These are phyloP conservation scores for Bucco capensis DNA, from an alignment of 2,113 vertebrate genomes.

Conservation along the genomic window DNA sequence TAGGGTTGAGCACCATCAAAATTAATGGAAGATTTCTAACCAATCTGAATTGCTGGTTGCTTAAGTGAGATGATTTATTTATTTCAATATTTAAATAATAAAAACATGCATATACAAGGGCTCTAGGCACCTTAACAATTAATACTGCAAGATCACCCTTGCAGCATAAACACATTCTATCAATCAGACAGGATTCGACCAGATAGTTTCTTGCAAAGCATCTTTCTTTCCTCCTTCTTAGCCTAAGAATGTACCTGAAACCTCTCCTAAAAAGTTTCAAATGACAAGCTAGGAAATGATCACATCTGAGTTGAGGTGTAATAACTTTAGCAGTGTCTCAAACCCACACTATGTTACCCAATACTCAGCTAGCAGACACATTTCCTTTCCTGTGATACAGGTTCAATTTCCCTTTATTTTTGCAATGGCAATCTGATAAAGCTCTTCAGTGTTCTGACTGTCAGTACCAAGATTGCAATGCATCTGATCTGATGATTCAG, in stretches of 20 bases:
- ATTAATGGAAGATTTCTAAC: slow-evolving; percentile 41
- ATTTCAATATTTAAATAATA: slow-evolving; percentile 65
- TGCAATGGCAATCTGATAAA: neutral
- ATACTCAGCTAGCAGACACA: neutral
- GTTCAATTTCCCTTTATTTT: neutral
- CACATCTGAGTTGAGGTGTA: neutral
- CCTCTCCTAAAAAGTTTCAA: neutral
- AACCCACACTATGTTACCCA: neutral
- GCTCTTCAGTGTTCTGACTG: neutral
- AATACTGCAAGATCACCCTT: slow-evolving; percentile 44
- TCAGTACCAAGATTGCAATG: neutral
- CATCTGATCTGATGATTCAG: neutral
- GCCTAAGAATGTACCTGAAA: neutral
- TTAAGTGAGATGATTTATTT: slow-evolving; percentile 61
- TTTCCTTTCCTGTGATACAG: neutral
- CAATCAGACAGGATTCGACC: neutral
- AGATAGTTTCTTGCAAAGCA: neutral
- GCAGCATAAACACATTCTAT: neutral
- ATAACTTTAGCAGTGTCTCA: neutral
- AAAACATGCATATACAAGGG: slow-evolving; percentile 44
- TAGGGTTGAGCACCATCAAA: slow-evolving; percentile 34
- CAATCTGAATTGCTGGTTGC: slow-evolving; percentile 20
- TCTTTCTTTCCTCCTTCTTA: neutral
- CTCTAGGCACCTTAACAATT: slow-evolving; percentile 45
- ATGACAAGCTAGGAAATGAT: neutral